A percentile compares a stretch with the other conserved stretches of the same genome.
Conservation (phyloP, 1,140 invertebrate genomes). For the Pararge aegeria region DNA sequence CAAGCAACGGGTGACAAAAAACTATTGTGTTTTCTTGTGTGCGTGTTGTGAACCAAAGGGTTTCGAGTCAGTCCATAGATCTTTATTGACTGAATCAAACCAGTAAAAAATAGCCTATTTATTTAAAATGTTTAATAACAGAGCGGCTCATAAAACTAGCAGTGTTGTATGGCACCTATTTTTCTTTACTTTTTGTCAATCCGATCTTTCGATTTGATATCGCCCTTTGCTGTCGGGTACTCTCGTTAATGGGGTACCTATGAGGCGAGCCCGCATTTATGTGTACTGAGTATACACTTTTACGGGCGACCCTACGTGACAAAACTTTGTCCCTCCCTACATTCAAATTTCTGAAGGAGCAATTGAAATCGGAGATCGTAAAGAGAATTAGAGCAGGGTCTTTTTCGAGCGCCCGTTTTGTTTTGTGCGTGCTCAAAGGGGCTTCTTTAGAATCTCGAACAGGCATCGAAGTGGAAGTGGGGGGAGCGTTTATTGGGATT, state of each 20-base stretch:
- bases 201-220: constrained; percentile 72
- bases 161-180: constrained; percentile 44
- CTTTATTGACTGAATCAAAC: constrained; percentile 55
- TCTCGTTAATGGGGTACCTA: constrained; percentile 76
- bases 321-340: constrained; percentile 77
- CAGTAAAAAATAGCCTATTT: constrained; percentile 65
- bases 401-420: constrained; percentile 71
- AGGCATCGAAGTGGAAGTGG: constrained; percentile 73
- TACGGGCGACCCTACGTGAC: constrained; percentile 72
- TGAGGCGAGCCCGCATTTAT: constrained; percentile 72
- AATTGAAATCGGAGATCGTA: constrained; percentile 79
- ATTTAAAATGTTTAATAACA: constrained; percentile 77
- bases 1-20: constrained; percentile 58
- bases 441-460: constrained; percentile 77
- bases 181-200: constrained; percentile 69
- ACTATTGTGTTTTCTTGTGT: constrained; percentile 44
- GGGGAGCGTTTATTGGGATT: constrained; percentile 74
- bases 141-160: constrained; percentile 65
- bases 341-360: constrained; percentile 79
- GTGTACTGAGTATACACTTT: constrained; percentile 55
- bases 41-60: constrained; percentile 62
- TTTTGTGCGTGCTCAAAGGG: constrained; percentile 69
- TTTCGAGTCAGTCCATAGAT: constrained; percentile 52
- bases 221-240: constrained; percentile 59
- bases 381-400: constrained; percentile 78